Evolutionary conservation across 2,797 vertebrate species (phyloP), one percentile per base, ranked within the genome.

Genomic region (Galaxias olidus): DNA sequence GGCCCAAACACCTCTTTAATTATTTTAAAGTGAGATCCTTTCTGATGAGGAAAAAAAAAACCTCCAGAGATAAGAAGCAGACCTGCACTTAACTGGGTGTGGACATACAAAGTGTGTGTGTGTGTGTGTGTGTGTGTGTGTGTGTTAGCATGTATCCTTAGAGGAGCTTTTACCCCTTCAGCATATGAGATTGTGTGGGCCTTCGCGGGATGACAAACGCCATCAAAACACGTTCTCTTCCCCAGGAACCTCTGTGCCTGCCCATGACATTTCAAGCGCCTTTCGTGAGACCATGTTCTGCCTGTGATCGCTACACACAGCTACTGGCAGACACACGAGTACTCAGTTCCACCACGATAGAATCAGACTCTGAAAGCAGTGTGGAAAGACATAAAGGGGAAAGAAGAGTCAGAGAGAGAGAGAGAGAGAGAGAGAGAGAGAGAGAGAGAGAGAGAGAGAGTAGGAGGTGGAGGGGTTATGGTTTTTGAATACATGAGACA

Each of bases 1-100:
- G 13, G 45, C 13, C 45, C 30, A 30, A 30, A 50, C 1, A 41
- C 53, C 59, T 74, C 41, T 0, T 63, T 1, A 15, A 71, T 73
- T 52, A 67, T 15, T 69, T 82, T 79, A 65, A 68, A 30, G 66
- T 62, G 74, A 74, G 73, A 75, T 53, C 55, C 12, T 75, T 69
- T 58, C 48, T 62, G 62, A 69, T 75, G 68, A 79, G 72, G 73
- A 62, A 78, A 78, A 66, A 58, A 62, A 55, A 66, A 71, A 72
- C 53, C 68, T 71, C 44, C 58, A 69, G 49, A 61, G 65, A 72
- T 13, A 57, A 18, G 50, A n/a, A 54, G 66, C 30, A 30, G 30
- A 6, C 3, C 3, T 30, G 3, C 6, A 30, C 30, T 30, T 30
- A 30, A 30, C 30, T 30, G 30, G 30, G 41, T 40, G 18, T 17